Percentiles rank a stretch among this genome's conserved stretches.
Evolutionary conservation across 2,888 invertebrate species (phyloP).

Genomic region (Platycheirus rosarum): DNA sequence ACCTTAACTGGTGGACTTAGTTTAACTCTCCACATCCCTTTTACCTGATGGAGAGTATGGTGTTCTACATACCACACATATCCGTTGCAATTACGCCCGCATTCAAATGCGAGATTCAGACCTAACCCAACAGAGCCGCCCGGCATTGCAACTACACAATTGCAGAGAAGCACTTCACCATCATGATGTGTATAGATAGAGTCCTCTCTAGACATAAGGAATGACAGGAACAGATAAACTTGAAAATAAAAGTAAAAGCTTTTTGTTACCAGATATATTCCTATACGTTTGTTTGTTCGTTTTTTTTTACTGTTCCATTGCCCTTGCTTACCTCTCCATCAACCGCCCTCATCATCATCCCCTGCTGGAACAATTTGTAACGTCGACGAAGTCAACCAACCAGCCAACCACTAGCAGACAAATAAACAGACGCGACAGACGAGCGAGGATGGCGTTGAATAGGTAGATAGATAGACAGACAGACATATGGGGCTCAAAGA

Average conservation of each 20-base stretch:
- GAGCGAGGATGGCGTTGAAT: conserved; percentile 4
- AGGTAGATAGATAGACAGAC: conserved; percentile 27
- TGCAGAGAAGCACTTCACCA: conserved; percentile 33
- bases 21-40: conserved; percentile 5
- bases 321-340: conserved; percentile 13
- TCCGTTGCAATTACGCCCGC: conserved; percentile 25
- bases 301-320: conserved; percentile 11
- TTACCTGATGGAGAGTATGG: not conserved
- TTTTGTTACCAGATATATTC: conserved; percentile 36
- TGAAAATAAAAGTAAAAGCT: conserved; percentile 72
- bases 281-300: conserved; percentile 7
- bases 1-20: conserved; percentile 37
- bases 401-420: conserved; percentile 62
- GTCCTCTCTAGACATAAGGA: conserved; percentile 31
- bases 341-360: conserved; percentile 20
- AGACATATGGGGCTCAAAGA: conserved; percentile 53
- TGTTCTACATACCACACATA: conserved; percentile 51
- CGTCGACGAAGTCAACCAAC: conserved; percentile 63
- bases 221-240: conserved; percentile 57
- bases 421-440: conserved; percentile 55
- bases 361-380: conserved; percentile 55
- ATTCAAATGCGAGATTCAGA: conserved; percentile 44
- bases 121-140: conserved; percentile 52
- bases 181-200: conserved; percentile 1
- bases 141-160: conserved; percentile 14